Percentiles rank a stretch among this genome's conserved stretches.
Evolutionary conservation across 2,888 invertebrate genomes (phyloP).

Genomic region (Cantharis rufa): DNA sequence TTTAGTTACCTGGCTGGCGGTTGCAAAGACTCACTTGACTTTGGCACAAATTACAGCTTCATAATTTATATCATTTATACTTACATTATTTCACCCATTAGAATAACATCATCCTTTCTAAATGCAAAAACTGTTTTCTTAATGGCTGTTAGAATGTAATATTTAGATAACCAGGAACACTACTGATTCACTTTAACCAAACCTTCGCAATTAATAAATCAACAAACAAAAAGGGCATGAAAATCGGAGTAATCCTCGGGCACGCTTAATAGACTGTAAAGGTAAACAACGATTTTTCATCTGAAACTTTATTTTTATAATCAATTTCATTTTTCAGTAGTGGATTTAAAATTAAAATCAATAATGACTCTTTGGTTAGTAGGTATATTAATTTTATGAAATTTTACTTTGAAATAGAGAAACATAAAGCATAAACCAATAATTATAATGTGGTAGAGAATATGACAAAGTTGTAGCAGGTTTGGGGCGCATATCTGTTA

Average conservation of each 20-base stretch:
- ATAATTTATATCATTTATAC: constrained; percentile 39
- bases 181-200: neutral
- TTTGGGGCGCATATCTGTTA: constrained; percentile 47
- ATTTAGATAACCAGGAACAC: neutral
- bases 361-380: neutral
- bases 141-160: neutral
- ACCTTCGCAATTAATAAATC: neutral
- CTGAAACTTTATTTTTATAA: neutral
- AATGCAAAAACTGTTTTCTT: neutral
- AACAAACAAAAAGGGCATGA: neutral
- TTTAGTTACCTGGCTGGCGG: constrained; percentile 42
- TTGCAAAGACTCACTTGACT: constrained; percentile 37
- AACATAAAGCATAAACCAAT: constrained; percentile 38
- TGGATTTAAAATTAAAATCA: neutral
- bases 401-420: constrained; percentile 32
- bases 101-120: constrained; percentile 13
- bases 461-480: constrained; percentile 47
- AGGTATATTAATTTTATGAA: neutral
- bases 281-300: neutral
- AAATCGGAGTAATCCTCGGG: neutral
- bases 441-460: constrained; percentile 43
- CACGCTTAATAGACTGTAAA: neutral
- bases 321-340: neutral
- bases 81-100: constrained; percentile 19
- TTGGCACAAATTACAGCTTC: constrained; percentile 36